These are phyloP conservation scores for Gymnogyps californianus DNA, from an alignment of 2,113 vertebrate species.

Conservation along the genomic window DNA sequence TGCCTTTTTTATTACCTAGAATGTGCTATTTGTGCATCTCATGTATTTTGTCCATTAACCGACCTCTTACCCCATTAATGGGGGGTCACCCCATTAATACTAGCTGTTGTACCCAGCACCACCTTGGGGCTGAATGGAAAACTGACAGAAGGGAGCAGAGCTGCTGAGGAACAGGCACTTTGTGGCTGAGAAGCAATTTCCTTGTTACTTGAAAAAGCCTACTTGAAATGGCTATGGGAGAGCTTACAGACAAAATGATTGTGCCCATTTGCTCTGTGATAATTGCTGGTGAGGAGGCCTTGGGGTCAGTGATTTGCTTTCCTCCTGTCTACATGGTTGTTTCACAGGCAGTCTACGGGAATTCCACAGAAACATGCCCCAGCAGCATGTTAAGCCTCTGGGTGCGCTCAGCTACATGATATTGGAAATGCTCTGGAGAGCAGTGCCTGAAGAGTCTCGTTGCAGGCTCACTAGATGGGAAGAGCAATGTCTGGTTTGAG, in stretches of 20 bases:
- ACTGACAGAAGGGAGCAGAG: not conserved
- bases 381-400: not conserved
- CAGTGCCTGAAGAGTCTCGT: not conserved
- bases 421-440: not conserved
- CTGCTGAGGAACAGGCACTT: not conserved
- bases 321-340: not conserved
- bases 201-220: not conserved
- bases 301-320: not conserved
- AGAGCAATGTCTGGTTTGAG: not conserved
- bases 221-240: not conserved
- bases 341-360: not conserved
- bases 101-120: not conserved
- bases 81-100: not conserved
- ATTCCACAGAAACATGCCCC: not conserved
- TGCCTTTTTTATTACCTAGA: not conserved
- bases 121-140: not conserved
- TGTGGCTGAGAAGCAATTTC: not conserved
- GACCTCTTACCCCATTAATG: not conserved
- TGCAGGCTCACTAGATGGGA: not conserved
- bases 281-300: not conserved
- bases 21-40: not conserved
- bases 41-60: not conserved
- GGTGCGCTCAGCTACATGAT: not conserved
- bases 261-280: not conserved
- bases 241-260: not conserved